phyloP scores from a whole-genome alignment of 2,113 vertebrate genomes.

The Albula glossodonta region DNA sequence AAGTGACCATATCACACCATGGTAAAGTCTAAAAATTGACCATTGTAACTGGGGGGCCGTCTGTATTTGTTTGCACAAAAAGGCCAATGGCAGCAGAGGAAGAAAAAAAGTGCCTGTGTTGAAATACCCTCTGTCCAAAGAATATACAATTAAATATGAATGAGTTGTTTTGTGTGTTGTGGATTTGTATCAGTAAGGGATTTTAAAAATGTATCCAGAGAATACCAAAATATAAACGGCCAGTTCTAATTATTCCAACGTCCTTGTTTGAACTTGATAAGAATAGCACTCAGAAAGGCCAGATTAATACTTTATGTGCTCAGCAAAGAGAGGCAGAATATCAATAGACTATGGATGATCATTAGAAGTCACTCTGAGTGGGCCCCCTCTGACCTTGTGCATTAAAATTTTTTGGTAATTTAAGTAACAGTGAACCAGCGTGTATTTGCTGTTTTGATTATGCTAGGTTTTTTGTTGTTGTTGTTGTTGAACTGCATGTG shows the following conservation, averaged over 20 bases:
- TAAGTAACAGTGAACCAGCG: background rate
- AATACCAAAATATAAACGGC: background rate
- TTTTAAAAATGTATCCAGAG: background rate
- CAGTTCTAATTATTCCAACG: constrained; percentile 15
- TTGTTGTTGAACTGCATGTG: background rate
- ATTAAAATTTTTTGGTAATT: background rate
- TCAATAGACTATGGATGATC: constrained; percentile 21
- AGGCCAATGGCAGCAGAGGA: background rate
- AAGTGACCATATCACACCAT: too few species aligned
- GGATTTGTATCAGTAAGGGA: background rate
- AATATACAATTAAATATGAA: constrained; percentile 15
- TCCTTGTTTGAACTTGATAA: constrained; percentile 22
- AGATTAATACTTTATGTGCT: constrained; percentile 25
- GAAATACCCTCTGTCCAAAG: background rate
- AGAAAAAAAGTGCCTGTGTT: background rate
- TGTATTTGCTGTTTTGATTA: background rate
- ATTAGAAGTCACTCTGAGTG: background rate
- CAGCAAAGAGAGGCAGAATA: constrained; percentile 12
- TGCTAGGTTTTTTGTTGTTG: background rate
- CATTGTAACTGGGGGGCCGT: too few species aligned
- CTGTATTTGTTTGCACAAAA: constrained; percentile 7
- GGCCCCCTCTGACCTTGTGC: background rate
- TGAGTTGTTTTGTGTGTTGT: background rate
- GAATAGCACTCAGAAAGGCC: constrained; percentile 6
- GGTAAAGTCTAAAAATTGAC: too few species aligned